Evolutionary conservation across 1,140 invertebrate species (phyloP).

Genomic region (Bombus pascuorum): DNA sequence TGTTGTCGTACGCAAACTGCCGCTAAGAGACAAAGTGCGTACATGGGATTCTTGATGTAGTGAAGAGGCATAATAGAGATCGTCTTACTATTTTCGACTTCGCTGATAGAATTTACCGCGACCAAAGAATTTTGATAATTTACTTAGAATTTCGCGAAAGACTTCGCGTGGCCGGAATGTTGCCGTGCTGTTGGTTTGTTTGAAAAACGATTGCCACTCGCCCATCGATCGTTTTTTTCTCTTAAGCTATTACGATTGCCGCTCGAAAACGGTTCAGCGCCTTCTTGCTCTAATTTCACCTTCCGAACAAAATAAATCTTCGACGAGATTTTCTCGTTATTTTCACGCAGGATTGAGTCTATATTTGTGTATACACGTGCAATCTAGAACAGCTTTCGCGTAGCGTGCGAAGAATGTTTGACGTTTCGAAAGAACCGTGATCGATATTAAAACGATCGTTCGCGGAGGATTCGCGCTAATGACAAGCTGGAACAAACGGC

Average conservation of each 20-base stretch:
- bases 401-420: too few relatives aligned
- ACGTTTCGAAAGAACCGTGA: background rate
- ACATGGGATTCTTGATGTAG: slow-evolving; percentile 32
- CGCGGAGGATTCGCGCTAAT: slow-evolving; percentile 29
- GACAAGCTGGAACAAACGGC: background rate
- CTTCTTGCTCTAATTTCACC: background rate
- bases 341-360: slow-evolving; percentile 20
- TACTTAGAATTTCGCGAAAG: slow-evolving; percentile 29
- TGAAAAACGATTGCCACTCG: slow-evolving; percentile 1
- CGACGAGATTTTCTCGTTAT: slow-evolving; percentile 34
- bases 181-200: background rate
- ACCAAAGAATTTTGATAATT: background rate
- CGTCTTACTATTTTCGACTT: background rate
- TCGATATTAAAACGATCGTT: slow-evolving; percentile 54
- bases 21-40: slow-evolving; percentile 49
- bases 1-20: slow-evolving; percentile 46
- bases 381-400: too few relatives aligned
- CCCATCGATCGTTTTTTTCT: background rate
- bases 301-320: slow-evolving; percentile 39
- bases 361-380: too few relatives aligned
- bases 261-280: slow-evolving; percentile 2
- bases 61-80: slow-evolving; percentile 17
- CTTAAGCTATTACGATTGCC: background rate
- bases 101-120: accelerated
- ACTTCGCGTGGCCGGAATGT: background rate